Percentiles rank a stretch among this genome's conserved stretches.
Evolutionary conservation across 2,888 invertebrate genomes (phyloP).

Genomic region (Eilema depressum): DNA sequence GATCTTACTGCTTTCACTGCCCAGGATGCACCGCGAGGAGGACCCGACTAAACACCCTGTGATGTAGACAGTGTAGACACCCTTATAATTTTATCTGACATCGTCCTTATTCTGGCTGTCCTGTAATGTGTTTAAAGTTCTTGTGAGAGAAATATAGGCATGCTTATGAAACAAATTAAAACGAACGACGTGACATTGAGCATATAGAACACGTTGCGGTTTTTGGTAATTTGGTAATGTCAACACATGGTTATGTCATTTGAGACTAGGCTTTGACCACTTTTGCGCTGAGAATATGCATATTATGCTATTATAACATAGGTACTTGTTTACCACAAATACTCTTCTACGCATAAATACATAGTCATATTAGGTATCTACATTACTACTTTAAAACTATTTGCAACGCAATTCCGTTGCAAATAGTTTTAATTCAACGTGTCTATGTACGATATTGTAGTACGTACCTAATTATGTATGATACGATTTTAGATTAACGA

Average conservation of each 20-base stretch:
- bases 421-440: no score
- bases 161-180: constrained; percentile 15
- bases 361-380: no score
- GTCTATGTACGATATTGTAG: no score
- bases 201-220: constrained; percentile 43
- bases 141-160: constrained; percentile 27
- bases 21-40: neutral
- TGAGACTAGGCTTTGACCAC: constrained; percentile 26
- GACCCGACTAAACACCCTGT: neutral
- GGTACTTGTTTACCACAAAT: neutral
- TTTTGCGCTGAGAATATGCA: neutral
- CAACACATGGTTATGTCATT: constrained; percentile 40
- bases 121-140: constrained; percentile 3
- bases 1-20: neutral
- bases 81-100: neutral
- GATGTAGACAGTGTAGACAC: neutral
- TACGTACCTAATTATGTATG: no score
- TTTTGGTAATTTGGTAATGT: constrained; percentile 41
- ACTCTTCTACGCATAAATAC: neutral
- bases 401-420: neutral
- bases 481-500: no score
- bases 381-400: neutral
- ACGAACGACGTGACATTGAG: constrained; percentile 15
- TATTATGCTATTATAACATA: neutral
- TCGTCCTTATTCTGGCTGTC: neutral